Evolutionary conservation across 2,888 invertebrate species (phyloP), one percentile per base, ranked within the genome.

Genomic region (Choristoneura rosaceana): DNA sequence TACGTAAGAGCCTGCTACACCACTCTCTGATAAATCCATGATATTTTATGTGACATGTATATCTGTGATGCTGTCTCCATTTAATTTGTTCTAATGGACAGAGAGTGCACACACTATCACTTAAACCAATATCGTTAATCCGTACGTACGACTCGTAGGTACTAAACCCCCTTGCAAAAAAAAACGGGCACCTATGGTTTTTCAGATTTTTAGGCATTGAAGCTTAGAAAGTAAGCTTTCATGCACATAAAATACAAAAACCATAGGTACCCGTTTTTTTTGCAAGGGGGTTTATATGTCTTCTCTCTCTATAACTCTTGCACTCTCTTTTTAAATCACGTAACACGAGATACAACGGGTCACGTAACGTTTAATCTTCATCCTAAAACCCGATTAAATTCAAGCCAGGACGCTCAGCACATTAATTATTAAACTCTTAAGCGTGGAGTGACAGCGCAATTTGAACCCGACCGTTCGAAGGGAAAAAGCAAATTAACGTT

Each of bases 401-500:
- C 17, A 66, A 58, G 41, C 43, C 66, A 17, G 64, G 15, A 61
- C 45, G 62, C 45, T 67, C 62, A 38, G 17, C 52, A 17, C 67
- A 33, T 71, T 71, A 45, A 62, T 71, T 67, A 71, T 71, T 66
- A 66, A 71, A 67, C 66, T 67, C 45, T 61, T 45, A 43, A 38
- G 45, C 63, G 62, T 2, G 45, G 62, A 61, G 66, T 67, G 71
- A 67, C 71, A 67, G 71, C 66, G 61, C 66, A 55, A 71, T 67
- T 74, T 43, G 43, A 43, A 12, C 15, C 14, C 66, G 34, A 17
- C 14, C 50, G 67, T 38, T 55, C 50, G n/a, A 38, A 17, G 59
- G 64, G 59, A 65, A 50, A 70, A 70, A 65, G 62, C 64, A 59
- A 65, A 65, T 70, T 65, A 70, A 65, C 64, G 64, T 65, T 65